Evolutionary conservation across 2,113 vertebrate genomes (phyloP), one percentile per base, ranked within the genome.

Genomic region (Rhipidura dahli): DNA sequence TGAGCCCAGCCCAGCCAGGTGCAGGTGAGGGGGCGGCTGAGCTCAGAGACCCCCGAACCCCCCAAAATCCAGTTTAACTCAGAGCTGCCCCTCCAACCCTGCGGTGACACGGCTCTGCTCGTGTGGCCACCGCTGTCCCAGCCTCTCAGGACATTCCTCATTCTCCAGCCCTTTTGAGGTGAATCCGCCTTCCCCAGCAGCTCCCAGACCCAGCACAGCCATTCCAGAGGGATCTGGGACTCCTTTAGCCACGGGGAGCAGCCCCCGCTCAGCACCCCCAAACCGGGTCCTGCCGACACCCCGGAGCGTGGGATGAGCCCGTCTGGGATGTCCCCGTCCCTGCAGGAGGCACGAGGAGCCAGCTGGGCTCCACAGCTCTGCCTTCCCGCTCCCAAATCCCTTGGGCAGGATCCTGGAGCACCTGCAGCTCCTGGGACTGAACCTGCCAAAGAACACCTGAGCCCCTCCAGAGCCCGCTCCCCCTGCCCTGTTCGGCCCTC

Each of bases 261-360:
- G 27, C 53, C 56, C 14, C 65, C 31, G 1, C 1, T 35, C 72
- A 7, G 30, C 7, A 4, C 9, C 27, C 49, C 72, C 40, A 47
- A 39, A 49, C 15, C 1, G 4, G 6, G 5, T 54, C 49, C 82
- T 44, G 23, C 15, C 35, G 31, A 7, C 39, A 3, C 1, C 37
- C 69, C 17, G 1, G 5, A 44, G 47, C 10, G 6, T 13, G 26
- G 61, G 22, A n/a, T 37, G 19, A 64, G 39, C n/a, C 40, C 20
- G 0, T 39, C 1, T 6, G 80, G 49, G 71, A 47, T n/a, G 19
- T 10, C 6, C 33, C 71, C 47, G 0, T 3, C 0, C 1, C 53
- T 15, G 35, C 54, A 28, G 72, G 61, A 28, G 72, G 61, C 14
- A 5, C 47, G 7, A 66, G 35, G 72, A 28, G 40, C 45, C 9